Base-by-base conservation (phyloP, 2,888 invertebrate genomes). In the Leuctra nigra region DNA sequence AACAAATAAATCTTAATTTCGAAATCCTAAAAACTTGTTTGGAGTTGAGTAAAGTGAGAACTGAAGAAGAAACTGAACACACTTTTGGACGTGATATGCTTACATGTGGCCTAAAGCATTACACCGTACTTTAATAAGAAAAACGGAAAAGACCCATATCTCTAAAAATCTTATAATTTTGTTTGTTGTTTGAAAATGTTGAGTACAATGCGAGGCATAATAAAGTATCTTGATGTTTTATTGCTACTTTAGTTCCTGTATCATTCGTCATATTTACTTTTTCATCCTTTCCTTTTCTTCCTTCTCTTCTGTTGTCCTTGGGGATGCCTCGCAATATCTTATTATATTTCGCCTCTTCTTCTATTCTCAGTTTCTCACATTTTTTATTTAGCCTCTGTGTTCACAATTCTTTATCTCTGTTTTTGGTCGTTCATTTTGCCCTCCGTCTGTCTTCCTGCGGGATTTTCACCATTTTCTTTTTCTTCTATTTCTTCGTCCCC, bases 321-420 rank as follows among this genome's bases (percentile, higher is more conserved):
- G 50, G 36, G 50, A 50, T 9, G 16, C n/a, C 50, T 20, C 50
- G 35, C 50, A 50, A 33, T 35, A 35, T 35, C 50, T 50, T 50
- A 35, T 50, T 50, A 50, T 50, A 50, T 35, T 35, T 41, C 20
- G 14, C 22, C 33, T 9, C 7, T 20, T 18, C 22, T 50, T 50
- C 20, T 50, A 35, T 50, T 50, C 50, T 50, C 50, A 35, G 50
- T 35, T 33, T 50, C 50, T 50, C 50, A 50, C 50, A 50, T 50
- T 35, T 50, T 50, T 50, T 50, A 50, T 44, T 23, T 44, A 18
- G 16, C 35, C 20, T 35, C 33, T 29, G 50, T 35, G 50, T 35
- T 18, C 50, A 35, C 50, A 20, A n/a, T 50, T 50, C 35, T 50
- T 50, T 50, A 50, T 50, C 50, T 50, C 35, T 50, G 50, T 50